Conservation (phyloP, 2,797 vertebrate genomes). For the Acestrorhynchus altus region DNA sequence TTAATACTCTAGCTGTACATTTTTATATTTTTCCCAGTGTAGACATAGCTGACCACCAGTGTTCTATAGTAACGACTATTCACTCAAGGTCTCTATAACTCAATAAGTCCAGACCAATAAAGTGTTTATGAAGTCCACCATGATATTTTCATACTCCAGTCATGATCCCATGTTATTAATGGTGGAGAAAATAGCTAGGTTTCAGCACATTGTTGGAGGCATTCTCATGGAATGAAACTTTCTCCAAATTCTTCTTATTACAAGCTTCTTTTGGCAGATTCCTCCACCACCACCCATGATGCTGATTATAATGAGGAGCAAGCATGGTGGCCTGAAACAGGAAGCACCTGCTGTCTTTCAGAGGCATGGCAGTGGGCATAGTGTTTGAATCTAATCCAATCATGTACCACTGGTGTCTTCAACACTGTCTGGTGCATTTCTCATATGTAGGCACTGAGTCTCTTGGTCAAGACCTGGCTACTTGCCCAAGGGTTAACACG, state of each 20-base stretch:
- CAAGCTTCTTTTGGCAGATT: background rate
- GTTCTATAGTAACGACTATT: too few relatives aligned
- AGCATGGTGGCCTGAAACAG: background rate
- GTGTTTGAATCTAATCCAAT: conserved; percentile 3
- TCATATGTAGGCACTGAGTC: background rate
- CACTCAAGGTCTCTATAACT: background rate
- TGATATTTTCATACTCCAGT: background rate
- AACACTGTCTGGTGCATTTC: background rate
- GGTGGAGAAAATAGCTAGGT: background rate
- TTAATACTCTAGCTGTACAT: background rate
- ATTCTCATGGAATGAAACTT: background rate
- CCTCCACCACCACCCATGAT: background rate
- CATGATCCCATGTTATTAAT: background rate
- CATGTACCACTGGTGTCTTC: background rate
- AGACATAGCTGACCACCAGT: background rate
- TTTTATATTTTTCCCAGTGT: background rate
- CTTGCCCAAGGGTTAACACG: background rate
- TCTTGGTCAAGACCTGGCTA: background rate
- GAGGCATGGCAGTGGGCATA: background rate
- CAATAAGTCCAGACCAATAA: background rate
- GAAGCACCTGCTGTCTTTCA: conserved; percentile 6
- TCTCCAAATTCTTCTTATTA: background rate
- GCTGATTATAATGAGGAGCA: background rate
- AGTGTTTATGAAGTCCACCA: background rate
- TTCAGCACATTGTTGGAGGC: background rate